Percentiles rank a stretch among this genome's conserved stretches.
phyloP scores from a whole-genome alignment of 2,888 invertebrate species.

The Agelastica alni region DNA sequence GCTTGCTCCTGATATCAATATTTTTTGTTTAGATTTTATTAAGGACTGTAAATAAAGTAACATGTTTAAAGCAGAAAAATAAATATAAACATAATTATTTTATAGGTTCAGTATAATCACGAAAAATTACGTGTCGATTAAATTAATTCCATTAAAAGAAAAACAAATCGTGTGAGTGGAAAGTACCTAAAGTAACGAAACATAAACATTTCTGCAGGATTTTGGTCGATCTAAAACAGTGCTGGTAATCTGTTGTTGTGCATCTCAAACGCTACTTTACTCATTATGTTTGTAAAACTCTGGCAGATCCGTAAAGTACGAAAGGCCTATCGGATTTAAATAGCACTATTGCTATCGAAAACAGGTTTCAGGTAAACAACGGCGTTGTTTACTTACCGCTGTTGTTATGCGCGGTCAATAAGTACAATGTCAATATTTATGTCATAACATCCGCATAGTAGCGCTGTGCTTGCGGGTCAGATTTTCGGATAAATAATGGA shows the following conservation, averaged over 20 bases:
- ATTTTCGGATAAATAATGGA: no score
- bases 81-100: no score
- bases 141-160: no score
- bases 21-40: no score
- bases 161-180: no score
- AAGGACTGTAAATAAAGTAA: no score
- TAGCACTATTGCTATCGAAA: conserved; percentile 7
- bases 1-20: no score
- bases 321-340: conserved; percentile 4
- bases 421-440: conserved; percentile 5
- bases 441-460: not conserved
- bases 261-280: not conserved
- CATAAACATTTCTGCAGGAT: not conserved
- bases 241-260: conserved; percentile 3
- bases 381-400: conserved; percentile 3
- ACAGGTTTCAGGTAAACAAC: not conserved
- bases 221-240: not conserved
- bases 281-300: not conserved
- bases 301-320: conserved; percentile 2
- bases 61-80: no score
- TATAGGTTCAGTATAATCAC: no score
- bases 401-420: not conserved
- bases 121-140: no score
- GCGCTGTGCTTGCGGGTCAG: no score
- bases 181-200: not conserved